Evolutionary conservation across 2,888 invertebrate species (phyloP).

Genomic region (Tiphia femorata): DNA sequence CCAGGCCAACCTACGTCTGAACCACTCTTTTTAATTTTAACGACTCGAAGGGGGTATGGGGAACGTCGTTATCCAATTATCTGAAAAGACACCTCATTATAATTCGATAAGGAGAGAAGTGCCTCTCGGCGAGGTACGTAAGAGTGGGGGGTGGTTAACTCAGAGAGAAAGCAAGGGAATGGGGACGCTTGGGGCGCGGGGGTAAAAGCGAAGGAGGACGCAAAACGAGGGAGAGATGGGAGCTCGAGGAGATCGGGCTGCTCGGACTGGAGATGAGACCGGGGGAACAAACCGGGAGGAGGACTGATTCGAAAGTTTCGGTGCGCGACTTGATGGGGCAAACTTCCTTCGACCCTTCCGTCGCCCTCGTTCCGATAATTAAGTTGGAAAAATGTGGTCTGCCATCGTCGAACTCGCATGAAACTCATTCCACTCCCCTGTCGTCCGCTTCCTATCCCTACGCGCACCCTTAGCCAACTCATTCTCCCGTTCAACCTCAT

Average conservation of each 20-base stretch:
- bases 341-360: constrained; percentile 35
- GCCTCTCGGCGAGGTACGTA: no score
- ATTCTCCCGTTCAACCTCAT: constrained; percentile 14
- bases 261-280: constrained; percentile 33
- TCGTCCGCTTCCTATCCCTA: constrained; percentile 27
- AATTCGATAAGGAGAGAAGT: constrained; percentile 38
- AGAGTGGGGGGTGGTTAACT: no score
- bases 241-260: no score
- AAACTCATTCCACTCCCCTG: constrained; percentile 23
- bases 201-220: no score
- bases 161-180: constrained; percentile 16
- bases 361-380: constrained; percentile 55
- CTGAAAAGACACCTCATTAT: constrained; percentile 36
- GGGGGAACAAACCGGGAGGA: constrained; percentile 25
- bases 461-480: constrained; percentile 7
- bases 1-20: no score
- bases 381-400: constrained; percentile 60
- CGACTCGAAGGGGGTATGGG: no score
- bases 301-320: constrained; percentile 48
- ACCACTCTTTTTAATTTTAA: no score
- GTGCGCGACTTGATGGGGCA: constrained; percentile 35
- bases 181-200: not conserved
- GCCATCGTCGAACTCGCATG: constrained; percentile 41
- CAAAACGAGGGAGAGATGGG: no score
- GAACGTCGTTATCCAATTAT: constrained; percentile 24